phyloP scores from a whole-genome alignment of 2,113 vertebrate species.

The Catagonus wagneri region DNA sequence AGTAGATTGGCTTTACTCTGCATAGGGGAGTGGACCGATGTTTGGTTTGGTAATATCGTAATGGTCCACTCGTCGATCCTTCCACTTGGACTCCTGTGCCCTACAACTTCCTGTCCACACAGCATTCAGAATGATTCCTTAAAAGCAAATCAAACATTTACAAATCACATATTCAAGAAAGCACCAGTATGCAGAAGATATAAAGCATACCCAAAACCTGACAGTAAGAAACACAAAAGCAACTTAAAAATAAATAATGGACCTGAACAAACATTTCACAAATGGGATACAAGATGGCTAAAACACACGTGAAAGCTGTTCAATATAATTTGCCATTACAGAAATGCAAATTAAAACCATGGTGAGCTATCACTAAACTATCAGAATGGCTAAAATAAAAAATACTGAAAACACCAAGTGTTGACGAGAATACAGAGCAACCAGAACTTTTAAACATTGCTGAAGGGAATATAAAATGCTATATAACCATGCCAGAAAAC shows the following conservation, averaged over 20 bases:
- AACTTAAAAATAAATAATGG: not conserved
- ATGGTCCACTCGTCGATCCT: not conserved
- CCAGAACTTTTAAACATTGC: not conserved
- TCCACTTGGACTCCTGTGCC: too few relatives aligned
- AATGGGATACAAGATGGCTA: not conserved
- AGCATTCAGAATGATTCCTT: not conserved
- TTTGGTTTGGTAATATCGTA: too few relatives aligned
- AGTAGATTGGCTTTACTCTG: too few relatives aligned
- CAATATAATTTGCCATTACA: not conserved
- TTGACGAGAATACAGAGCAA: not conserved
- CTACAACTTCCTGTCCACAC: not conserved
- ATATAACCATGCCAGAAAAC: not conserved
- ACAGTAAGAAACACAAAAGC: not conserved
- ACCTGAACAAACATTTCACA: not conserved
- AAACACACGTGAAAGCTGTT: not conserved
- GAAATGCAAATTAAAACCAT: not conserved
- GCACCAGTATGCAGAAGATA: not conserved
- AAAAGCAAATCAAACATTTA: not conserved
- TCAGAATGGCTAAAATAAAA: not conserved
- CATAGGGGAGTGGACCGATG: too few relatives aligned
- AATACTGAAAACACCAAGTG: not conserved
- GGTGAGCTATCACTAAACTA: not conserved
- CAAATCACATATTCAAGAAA: not conserved
- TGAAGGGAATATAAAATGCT: not conserved
- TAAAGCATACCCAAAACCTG: not conserved